Base-by-base conservation (phyloP, 2,888 invertebrate genomes). In the Eristalinus aeneus region DNA sequence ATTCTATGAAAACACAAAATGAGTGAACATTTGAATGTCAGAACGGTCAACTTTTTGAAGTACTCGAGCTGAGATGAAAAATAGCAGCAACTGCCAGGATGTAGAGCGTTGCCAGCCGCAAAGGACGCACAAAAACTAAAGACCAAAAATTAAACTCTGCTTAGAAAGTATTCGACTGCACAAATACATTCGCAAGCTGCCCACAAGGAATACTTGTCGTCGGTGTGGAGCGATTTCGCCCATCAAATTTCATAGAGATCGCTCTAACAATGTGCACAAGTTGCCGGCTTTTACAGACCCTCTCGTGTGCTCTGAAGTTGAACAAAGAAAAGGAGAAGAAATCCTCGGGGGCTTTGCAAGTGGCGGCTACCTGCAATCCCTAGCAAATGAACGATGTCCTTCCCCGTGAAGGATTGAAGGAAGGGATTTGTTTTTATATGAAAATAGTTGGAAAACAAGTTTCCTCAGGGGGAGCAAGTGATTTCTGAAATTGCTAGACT, bases 361-460 rank as follows among this genome's bases (percentile, higher is more conserved):
- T 16, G 16, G 46, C 46, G 46, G 16, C 46, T 46, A 46, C 46
- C 46, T 46, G 16, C 2, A 16, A 46, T n/a, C 16, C n/a, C 46
- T 16, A 16, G 1, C 46, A 46, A 46, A 46, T 16, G 16, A 46
- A 46, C 46, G 16, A 46, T 16, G 46, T 16, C 46, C 46, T 16
- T 16, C 16, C 5, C 46, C 16, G 8, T 16, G 16, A 16, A 16
- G 8, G 46, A 46, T 46, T 46, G 46, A 46, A 16, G 46, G 16
- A 46, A 58, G 58, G 23, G 58, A 31, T 60, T 60, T 31, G 27
- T 31, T 60, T 58, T 60, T 60, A 31, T 60, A 60, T 60, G 60
- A 60, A 60, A 60, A 31, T 60, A 60, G 60, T 60, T 60, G 8
- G 27, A 16, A 31, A 60, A 60, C 60, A 60, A 60, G 31, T 31